phyloP scores from a whole-genome alignment of 2,888 invertebrate genomes.

The Zygogramma bicolorata region DNA sequence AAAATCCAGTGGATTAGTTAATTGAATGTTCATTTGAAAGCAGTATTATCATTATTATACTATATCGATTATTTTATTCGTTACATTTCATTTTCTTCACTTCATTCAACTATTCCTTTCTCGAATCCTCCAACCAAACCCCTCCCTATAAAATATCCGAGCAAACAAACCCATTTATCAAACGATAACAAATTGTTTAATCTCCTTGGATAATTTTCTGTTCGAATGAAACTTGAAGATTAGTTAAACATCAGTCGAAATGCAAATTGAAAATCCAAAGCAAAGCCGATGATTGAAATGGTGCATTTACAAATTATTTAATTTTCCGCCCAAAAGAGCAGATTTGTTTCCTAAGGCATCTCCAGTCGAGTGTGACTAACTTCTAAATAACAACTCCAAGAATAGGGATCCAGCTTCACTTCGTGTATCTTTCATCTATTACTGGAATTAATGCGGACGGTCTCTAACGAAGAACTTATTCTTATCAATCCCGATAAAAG shows the following conservation, averaged over 20 bases:
- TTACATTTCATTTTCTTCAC: too few relatives aligned
- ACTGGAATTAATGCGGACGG: conserved; percentile 10
- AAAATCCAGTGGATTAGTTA: too few relatives aligned
- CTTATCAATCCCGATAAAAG: not conserved
- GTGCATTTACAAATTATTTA: conserved; percentile 65
- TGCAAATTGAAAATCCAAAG: conserved; percentile 51
- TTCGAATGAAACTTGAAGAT: conserved; percentile 43
- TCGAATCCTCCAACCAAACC: not conserved
- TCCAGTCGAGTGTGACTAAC: conserved; percentile 62
- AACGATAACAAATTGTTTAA: conserved; percentile 46
- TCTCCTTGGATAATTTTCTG: conserved; percentile 50
- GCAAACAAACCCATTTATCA: conserved; percentile 29
- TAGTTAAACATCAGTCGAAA: conserved; percentile 47
- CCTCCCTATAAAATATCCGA: not conserved
- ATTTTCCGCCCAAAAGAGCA: conserved; percentile 65
- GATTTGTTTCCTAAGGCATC: conserved; percentile 63
- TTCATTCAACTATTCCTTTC: too few relatives aligned
- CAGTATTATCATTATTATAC: too few relatives aligned
- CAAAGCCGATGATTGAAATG: conserved; percentile 56
- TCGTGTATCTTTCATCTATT: conserved; percentile 24
- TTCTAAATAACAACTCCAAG: conserved; percentile 57
- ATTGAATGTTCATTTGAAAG: too few relatives aligned
- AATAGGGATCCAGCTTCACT: conserved; percentile 36
- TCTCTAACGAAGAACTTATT: conserved; percentile 1
- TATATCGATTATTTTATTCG: too few relatives aligned